Conservation (phyloP, 2,888 invertebrate species). For the Tetramorium bicarinatum region DNA sequence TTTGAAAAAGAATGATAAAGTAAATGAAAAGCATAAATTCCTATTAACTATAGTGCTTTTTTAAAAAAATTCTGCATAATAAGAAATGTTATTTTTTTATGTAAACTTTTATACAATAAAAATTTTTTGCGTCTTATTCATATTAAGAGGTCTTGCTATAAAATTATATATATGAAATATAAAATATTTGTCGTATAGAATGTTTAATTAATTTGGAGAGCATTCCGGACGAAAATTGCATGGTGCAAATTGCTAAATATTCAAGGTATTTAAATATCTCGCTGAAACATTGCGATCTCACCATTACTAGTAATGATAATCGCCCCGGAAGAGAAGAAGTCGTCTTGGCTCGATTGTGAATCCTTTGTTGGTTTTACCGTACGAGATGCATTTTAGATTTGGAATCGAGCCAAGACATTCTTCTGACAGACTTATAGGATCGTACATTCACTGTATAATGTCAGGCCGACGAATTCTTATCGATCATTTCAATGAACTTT, state of each 20-base stretch:
- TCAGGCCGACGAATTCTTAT: conserved; percentile 40
- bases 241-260: conserved; percentile 20
- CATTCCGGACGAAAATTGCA: not conserved
- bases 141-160: not conserved
- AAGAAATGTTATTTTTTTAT: not conserved
- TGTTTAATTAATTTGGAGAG: conserved; percentile 7
- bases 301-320: conserved; percentile 36
- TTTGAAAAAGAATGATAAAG: not conserved
- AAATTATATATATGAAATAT: not conserved
- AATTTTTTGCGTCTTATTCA: not conserved
- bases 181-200: not conserved
- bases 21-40: not conserved
- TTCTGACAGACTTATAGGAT: conserved; percentile 40
- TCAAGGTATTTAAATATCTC: conserved; percentile 24
- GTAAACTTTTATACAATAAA: not conserved
- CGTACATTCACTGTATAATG: conserved; percentile 33
- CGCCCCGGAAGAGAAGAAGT: not conserved
- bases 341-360: conserved; percentile 33
- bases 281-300: conserved; percentile 17
- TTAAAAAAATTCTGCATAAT: not conserved
- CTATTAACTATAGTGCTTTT: not conserved
- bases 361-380: conserved; percentile 43
- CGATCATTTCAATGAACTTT: conserved; percentile 55
- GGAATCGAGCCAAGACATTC: conserved; percentile 44
- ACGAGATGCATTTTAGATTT: conserved; percentile 36